A percentile compares a stretch with the other conserved stretches of the same genome.
Conservation (phyloP, 1,140 invertebrate genomes). For the Myzus persicae region DNA sequence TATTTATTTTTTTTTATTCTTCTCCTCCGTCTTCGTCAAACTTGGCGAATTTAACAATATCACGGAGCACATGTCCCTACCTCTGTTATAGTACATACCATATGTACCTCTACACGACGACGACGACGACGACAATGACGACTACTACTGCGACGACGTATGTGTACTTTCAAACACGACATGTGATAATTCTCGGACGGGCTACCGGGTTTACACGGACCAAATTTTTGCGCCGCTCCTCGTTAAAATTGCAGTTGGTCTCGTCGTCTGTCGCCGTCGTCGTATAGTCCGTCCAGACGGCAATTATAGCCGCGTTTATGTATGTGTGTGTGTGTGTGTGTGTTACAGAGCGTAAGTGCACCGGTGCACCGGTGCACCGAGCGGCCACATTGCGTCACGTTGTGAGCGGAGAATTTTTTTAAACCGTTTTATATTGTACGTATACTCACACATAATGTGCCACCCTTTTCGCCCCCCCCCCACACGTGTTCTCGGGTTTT, state of each 20-base stretch:
- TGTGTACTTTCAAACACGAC: slow-evolving; percentile 18
- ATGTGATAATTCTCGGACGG: slow-evolving; percentile 44
- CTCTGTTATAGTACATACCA: neutral
- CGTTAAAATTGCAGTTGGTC: slow-evolving; percentile 47
- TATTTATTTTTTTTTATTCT: slow-evolving; percentile 29
- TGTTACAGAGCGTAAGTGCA: neutral
- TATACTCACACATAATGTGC: neutral
- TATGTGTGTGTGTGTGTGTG: neutral
- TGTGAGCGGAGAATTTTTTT: neutral
- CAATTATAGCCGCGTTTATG: slow-evolving; percentile 22
- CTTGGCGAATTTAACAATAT: slow-evolving; percentile 40
- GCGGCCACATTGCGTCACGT: slow-evolving; percentile 43
- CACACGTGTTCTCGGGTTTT: neutral
- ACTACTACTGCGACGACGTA: neutral
- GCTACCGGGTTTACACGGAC: slow-evolving; percentile 41
- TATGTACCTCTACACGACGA: neutral
- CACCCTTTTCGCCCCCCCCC: neutral
- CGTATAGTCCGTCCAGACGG: neutral
- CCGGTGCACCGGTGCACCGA: neutral
- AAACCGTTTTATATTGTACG: neutral
- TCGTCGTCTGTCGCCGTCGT: slow-evolving; percentile 4
- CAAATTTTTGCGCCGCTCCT: slow-evolving; percentile 47
- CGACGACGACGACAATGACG: too few relatives aligned
- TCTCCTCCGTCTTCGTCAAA: slow-evolving; percentile 29
- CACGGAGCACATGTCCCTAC: neutral